These are phyloP conservation scores for Salpingus planirostris DNA, from an alignment of 2,888 invertebrate genomes.

Conservation along the genomic window DNA sequence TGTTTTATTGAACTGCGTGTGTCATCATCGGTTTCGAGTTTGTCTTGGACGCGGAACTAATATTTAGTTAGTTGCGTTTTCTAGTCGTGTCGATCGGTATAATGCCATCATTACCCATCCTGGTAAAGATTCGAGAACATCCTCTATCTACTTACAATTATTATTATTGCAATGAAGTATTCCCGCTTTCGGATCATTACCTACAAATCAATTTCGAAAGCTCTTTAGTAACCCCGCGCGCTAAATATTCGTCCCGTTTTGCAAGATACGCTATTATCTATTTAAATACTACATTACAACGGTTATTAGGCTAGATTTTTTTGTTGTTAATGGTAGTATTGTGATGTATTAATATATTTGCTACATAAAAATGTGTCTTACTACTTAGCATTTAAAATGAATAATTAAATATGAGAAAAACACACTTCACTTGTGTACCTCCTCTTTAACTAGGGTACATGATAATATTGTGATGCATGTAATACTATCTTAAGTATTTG, in stretches of 20 bases:
- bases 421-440: constrained; percentile 3
- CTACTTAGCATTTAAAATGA: constrained; percentile 34
- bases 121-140: too few relatives aligned
- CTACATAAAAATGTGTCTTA: constrained; percentile 38
- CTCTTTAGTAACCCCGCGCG: constrained; percentile 10
- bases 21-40: constrained; percentile 12
- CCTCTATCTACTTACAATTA: too few relatives aligned
- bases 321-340: constrained; percentile 16
- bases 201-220: too few relatives aligned
- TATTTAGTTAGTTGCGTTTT: constrained; percentile 22
- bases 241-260: constrained; percentile 32
- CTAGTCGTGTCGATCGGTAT: too few relatives aligned
- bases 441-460: constrained; percentile 21
- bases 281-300: constrained; percentile 10
- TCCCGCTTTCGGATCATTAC: too few relatives aligned
- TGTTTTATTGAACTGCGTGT: constrained; percentile 15
- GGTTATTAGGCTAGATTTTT: constrained; percentile 24
- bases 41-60: constrained; percentile 30
- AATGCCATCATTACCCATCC: too few relatives aligned
- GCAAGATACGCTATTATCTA: constrained; percentile 25
- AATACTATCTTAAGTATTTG: constrained; percentile 25
- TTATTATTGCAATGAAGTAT: too few relatives aligned
- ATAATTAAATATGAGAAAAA: too few relatives aligned
- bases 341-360: constrained; percentile 31
- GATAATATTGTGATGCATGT: constrained; percentile 36